phyloP scores from a whole-genome alignment of 2,797 vertebrate species.

The Nasua narica region DNA sequence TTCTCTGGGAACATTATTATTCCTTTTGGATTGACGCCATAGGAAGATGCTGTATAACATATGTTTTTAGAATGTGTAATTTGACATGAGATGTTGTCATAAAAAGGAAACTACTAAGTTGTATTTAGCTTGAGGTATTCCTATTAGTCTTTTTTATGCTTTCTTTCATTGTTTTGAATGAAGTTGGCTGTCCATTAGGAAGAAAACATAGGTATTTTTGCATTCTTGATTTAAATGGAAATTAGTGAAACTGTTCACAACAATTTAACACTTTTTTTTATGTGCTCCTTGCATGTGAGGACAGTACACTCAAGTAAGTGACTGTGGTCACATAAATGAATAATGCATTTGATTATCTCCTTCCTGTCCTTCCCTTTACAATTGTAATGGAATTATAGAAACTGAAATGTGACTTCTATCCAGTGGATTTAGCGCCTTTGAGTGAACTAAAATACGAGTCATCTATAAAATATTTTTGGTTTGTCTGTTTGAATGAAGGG shows the following conservation, averaged over 20 bases:
- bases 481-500: constrained; percentile 26
- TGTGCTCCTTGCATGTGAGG: not conserved
- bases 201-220: not conserved
- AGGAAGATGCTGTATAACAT: not conserved
- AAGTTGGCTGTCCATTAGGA: not conserved
- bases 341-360: constrained; percentile 4
- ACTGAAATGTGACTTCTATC: not conserved
- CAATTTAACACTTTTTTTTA: not conserved
- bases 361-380: not conserved
- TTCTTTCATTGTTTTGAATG: constrained; percentile 1
- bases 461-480: constrained; percentile 5
- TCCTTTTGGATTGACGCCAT: not conserved
- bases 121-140: not conserved
- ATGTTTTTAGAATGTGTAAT: not conserved
- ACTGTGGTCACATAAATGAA: not conserved
- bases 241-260: not conserved
- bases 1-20: not conserved
- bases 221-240: constrained; percentile 39
- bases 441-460: not conserved
- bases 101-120: constrained; percentile 17
- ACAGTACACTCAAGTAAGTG: not conserved
- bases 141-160: not conserved
- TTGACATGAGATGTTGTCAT: constrained; percentile 5
- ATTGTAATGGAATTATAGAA: not conserved
- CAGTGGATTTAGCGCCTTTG: not conserved